Percentiles rank a stretch among this genome's conserved stretches.
These are phyloP conservation scores for Deilephila elpenor DNA, from an alignment of 2,888 invertebrate genomes.

Conservation along the genomic window DNA sequence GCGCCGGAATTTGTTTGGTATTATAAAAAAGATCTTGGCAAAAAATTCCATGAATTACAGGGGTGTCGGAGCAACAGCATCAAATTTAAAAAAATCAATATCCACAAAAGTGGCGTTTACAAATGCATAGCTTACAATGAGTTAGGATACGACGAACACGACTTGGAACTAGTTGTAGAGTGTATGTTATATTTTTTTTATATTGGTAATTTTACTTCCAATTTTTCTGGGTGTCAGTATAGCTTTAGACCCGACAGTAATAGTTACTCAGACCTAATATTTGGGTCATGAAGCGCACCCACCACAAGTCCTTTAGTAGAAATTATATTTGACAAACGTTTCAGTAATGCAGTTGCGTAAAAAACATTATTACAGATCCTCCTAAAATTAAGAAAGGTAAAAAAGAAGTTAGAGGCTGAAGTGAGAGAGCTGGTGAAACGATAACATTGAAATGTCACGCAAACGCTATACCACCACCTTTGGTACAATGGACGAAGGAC, in stretches of 20 bases:
- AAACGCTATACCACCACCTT: constrained; percentile 53
- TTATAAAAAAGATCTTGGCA: background rate
- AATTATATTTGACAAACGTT: background rate
- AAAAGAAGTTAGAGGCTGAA: constrained; percentile 31
- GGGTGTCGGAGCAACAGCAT: background rate
- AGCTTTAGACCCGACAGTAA: no score
- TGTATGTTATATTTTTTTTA: background rate
- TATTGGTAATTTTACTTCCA: no score
- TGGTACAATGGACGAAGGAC: constrained; percentile 53
- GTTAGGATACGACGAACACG: background rate
- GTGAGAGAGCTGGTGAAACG: constrained; percentile 44
- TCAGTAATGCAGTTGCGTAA: constrained; percentile 15
- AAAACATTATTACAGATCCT: constrained; percentile 48
- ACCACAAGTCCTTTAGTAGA: no score
- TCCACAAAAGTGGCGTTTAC: background rate
- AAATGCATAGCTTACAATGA: constrained; percentile 2
- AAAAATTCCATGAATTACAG: background rate
- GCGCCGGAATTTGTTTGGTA: background rate
- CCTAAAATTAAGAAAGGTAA: constrained; percentile 46
- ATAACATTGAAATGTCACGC: constrained; percentile 50
- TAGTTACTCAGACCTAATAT: no score
- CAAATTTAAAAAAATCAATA: background rate
- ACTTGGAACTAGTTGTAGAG: constrained; percentile 1
- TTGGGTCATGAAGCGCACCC: no score
- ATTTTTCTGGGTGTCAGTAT: no score